Conservation (phyloP, 2,888 invertebrate genomes). For the Alsophila aescularia region DNA sequence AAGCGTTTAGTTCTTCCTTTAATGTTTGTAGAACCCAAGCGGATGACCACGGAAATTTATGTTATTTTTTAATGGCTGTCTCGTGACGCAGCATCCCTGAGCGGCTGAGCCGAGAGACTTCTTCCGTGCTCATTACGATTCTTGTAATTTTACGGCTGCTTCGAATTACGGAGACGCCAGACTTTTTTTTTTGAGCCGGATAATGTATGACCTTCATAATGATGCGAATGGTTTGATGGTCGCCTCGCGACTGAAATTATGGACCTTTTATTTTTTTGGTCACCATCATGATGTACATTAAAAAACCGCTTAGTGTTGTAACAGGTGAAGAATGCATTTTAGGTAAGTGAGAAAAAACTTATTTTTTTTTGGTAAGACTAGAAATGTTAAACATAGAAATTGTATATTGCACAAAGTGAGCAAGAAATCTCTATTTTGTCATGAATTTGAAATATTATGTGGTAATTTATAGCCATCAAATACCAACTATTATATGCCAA, state of each 20-base stretch:
- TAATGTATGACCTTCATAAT: conserved; percentile 24
- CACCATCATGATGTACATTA: too few species aligned
- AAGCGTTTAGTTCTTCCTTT: background rate
- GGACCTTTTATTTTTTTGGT: background rate
- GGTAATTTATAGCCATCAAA: too few species aligned
- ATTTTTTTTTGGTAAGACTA: too few species aligned
- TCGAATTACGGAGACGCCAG: conserved; percentile 17
- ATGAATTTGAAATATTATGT: too few species aligned
- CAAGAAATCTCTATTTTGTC: too few species aligned
- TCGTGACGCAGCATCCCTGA: conserved; percentile 22
- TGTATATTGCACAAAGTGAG: too few species aligned
- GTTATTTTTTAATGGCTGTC: conserved; percentile 11
- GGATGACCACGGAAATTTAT: conserved; percentile 24
- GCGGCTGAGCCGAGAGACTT: background rate
- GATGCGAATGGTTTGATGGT: conserved; percentile 2
- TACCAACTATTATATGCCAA: too few species aligned
- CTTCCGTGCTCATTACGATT: conserved; percentile 26
- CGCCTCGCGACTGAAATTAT: conserved; percentile 4
- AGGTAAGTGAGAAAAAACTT: too few species aligned
- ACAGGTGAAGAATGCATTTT: too few species aligned
- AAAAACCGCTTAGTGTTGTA: too few species aligned
- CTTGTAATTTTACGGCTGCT: conserved; percentile 28
- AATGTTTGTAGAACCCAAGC: background rate
- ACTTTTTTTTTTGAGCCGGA: conserved; percentile 17
- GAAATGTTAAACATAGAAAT: too few species aligned